Percentiles rank a stretch among this genome's conserved stretches.
Conservation (phyloP, 2,797 vertebrate genomes). For the Cyclura pinguis region DNA sequence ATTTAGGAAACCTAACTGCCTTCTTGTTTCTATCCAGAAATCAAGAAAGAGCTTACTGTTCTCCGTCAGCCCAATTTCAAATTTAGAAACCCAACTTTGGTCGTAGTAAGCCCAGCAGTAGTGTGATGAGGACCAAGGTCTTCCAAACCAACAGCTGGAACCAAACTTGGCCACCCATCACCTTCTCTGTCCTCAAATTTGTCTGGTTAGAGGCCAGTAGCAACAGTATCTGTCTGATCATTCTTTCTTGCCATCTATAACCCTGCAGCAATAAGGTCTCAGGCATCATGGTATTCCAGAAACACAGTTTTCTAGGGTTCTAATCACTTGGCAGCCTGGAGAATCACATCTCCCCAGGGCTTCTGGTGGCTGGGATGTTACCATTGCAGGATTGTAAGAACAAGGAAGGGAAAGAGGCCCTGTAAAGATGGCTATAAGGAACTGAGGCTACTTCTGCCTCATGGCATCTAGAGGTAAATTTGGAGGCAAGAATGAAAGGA, state of each 20-base stretch:
- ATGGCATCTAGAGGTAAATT: no score
- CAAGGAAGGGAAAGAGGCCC: no score
- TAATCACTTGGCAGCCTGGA: no score
- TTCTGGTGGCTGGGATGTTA: no score
- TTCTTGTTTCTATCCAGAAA: not conserved
- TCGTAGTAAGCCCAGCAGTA: not conserved
- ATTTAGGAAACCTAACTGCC: not conserved
- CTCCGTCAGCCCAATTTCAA: not conserved
- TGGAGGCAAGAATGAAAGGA: no score
- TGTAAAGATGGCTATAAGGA: no score
- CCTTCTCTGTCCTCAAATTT: not conserved
- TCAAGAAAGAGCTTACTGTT: not conserved
- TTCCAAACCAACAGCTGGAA: no score
- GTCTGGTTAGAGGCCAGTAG: no score
- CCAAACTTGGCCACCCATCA: not conserved
- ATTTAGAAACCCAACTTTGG: not conserved
- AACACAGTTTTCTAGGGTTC: not conserved
- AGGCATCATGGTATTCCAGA: not conserved
- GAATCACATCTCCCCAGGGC: no score
- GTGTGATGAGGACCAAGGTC: not conserved
- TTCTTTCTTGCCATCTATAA: not conserved
- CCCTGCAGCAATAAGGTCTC: not conserved
- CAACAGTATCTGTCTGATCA: not conserved
- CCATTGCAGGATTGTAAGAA: no score
- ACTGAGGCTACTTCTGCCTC: no score